These are phyloP conservation scores for Globodera rostochiensis DNA, from an alignment of 1,140 invertebrate genomes.

Conservation along the genomic window DNA sequence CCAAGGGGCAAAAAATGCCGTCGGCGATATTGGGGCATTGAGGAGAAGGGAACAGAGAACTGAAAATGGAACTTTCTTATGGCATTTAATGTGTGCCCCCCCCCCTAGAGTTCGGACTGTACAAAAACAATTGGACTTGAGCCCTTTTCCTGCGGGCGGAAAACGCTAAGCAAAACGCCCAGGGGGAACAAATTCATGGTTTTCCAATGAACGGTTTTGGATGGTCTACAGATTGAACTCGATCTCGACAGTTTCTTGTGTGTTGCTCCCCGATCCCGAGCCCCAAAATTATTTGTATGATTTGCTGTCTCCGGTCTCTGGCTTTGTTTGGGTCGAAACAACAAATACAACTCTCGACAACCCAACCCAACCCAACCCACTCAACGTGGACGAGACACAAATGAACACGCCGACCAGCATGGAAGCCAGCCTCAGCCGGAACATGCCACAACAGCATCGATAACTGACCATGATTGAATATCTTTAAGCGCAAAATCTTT, in stretches of 20 bases:
- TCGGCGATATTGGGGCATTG: constrained; percentile 8
- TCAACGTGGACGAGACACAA: constrained; percentile 10
- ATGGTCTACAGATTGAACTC: too few relatives aligned
- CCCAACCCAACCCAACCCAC: neutral
- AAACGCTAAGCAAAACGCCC: too few relatives aligned
- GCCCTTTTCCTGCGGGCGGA: too few relatives aligned
- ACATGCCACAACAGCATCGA: constrained; percentile 17
- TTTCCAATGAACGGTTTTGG: too few relatives aligned
- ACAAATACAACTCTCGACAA: neutral
- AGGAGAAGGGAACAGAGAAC: constrained; percentile 19
- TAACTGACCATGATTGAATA: constrained; percentile 19
- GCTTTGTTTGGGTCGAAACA: too few relatives aligned
- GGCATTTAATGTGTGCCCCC: too few relatives aligned
- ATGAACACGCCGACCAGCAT: constrained; percentile 12
- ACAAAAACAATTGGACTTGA: too few relatives aligned
- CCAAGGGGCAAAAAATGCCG: neutral
- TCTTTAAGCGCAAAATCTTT: neutral
- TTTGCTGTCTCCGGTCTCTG: too few relatives aligned
- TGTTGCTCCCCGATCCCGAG: neutral
- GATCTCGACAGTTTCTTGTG: neutral
- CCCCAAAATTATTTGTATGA: too few relatives aligned
- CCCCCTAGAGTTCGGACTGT: too few relatives aligned
- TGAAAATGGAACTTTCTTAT: neutral
- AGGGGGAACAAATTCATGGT: too few relatives aligned
- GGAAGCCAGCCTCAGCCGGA: constrained; percentile 6